These are phyloP conservation scores for Acronicta alni DNA, from an alignment of 2,888 invertebrate genomes.

Conservation along the genomic window DNA sequence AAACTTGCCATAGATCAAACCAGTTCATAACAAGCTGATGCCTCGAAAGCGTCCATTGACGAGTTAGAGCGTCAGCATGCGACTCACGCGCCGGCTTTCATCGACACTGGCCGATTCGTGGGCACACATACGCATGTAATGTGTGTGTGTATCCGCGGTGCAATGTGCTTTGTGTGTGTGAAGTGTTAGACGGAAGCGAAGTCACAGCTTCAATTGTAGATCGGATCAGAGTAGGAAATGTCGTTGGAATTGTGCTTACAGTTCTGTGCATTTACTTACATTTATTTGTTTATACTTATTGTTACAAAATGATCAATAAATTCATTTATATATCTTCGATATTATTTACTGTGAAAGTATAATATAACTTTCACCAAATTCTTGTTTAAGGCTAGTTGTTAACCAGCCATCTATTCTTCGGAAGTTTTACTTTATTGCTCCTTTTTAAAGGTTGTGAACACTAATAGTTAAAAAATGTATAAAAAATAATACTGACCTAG, in stretches of 20 bases:
- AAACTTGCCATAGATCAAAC: conserved; percentile 35
- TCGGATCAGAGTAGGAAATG: neutral
- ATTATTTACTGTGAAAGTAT: no score
- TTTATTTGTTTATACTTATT: neutral
- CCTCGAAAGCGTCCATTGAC: conserved; percentile 64
- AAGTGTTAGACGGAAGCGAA: conserved; percentile 45
- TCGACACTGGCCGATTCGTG: conserved; percentile 66
- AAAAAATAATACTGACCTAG: no score
- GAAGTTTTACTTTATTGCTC: no score
- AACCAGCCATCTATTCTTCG: no score
- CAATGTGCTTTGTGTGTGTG: conserved; percentile 15
- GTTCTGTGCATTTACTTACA: neutral
- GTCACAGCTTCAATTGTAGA: conserved; percentile 2
- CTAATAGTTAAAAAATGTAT: no score
- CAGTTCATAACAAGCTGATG: conserved; percentile 32
- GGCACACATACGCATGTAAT: conserved; percentile 14
- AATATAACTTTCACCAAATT: no score
- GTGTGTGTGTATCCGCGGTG: conserved; percentile 34
- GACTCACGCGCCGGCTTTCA: conserved; percentile 74
- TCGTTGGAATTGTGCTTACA: no score
- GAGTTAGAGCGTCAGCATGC: conserved; percentile 61
- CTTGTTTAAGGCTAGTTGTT: no score
- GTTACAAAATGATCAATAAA: no score
- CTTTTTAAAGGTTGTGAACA: no score
- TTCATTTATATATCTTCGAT: no score